Evolutionary conservation across 2,888 invertebrate genomes (phyloP), one percentile per base, ranked within the genome.

Genomic region (Scrobipalpa atriplicella): DNA sequence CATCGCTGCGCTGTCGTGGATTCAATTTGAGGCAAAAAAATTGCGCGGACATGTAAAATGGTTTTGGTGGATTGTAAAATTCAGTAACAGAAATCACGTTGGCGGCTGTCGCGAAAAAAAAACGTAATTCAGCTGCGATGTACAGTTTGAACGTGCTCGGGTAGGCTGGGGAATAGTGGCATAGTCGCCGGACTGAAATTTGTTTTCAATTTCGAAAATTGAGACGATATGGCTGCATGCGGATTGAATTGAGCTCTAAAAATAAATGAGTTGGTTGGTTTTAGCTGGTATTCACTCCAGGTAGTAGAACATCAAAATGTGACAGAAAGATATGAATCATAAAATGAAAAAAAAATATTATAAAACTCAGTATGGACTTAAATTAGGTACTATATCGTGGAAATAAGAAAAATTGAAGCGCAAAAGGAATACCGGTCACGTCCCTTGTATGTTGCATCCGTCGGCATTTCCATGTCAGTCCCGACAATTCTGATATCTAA

Each of bases 1-100:
- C 19, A 18, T 39, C 9, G 65, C 65, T 67, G 69, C 9, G 65
- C 65, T 67, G 69, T 69, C 70, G 61, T 71, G 72, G 70, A 76
- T 76, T 78, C 69, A 75, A 77, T 78, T 76, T 69, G 64, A 64
- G 18, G 51, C 62, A 70, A 75, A 74, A 78, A 79, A 70, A 69
- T 63, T 62, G 36, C 19, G 21, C 11, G 18, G 60, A 64, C 21
- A 65, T 64, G 69, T 65, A 71, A 74, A 75, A 75, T 71, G 67
- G 67, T 74, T 75, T 73, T 11, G 1, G 62, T 39, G 62, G 43
- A 62, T 73, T 71, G 68, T 63, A 71, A 72, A 73, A 74, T 72
- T 67, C 41, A 60, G 68, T 69, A 65, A 74, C 72, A 75, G 71
- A 62, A 70, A 72, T 73, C 71, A 68, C 66, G 67, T 67, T 58